These are phyloP conservation scores for Nannoperca obscura DNA, from an alignment of 2,797 vertebrate genomes.

Conservation along the genomic window DNA sequence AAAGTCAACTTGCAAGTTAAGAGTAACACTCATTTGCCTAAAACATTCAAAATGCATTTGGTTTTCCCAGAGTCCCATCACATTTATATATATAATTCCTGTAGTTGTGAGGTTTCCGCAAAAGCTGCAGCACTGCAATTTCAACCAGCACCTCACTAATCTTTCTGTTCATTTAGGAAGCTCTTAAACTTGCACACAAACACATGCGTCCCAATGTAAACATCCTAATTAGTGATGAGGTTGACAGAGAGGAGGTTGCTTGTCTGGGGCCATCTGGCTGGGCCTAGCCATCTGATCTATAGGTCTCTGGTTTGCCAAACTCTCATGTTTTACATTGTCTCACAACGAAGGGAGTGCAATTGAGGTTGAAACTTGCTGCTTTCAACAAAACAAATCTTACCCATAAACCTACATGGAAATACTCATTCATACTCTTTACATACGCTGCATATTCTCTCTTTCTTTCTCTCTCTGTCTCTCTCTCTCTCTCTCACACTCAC, in stretches of 20 bases:
- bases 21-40: background rate
- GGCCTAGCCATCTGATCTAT: conserved; percentile 60
- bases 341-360: conserved; percentile 10
- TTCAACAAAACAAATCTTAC: conserved; percentile 25
- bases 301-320: conserved; percentile 64
- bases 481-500: background rate
- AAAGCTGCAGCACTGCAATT: conserved; percentile 21
- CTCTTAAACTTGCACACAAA: conserved; percentile 52
- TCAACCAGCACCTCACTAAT: conserved; percentile 36
- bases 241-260: conserved; percentile 61
- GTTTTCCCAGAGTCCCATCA: background rate
- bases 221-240: conserved; percentile 69
- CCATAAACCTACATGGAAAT: conserved; percentile 1
- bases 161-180: conserved; percentile 52
- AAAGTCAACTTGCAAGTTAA: background rate
- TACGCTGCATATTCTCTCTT: background rate
- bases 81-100: background rate
- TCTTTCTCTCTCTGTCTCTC: background rate
- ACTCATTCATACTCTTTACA: conserved; percentile 7
- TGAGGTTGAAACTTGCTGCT: conserved; percentile 39
- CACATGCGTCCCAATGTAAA: conserved; percentile 60
- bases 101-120: conserved; percentile 3
- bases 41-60: conserved; percentile 6
- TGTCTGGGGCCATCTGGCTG: conserved; percentile 66
- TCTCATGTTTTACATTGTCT: conserved; percentile 64